A percentile compares a stretch with the other conserved stretches of the same genome.
Evolutionary conservation across 2,113 vertebrate species (phyloP).

Genomic region (Chaetorhynchus papuensis): DNA sequence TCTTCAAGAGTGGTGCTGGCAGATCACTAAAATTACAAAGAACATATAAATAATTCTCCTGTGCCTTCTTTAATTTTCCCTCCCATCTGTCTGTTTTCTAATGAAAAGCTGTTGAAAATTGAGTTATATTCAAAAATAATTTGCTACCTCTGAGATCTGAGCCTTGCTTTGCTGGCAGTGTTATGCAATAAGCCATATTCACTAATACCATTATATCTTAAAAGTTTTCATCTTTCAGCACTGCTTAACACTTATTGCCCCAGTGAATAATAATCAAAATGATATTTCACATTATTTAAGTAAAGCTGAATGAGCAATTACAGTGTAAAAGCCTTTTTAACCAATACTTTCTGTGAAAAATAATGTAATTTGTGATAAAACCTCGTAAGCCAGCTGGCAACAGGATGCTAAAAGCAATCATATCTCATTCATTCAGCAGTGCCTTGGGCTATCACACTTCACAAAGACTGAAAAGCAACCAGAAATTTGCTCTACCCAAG

Average conservation of each 20-base stretch:
- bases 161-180: not conserved
- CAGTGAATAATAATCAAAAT: not conserved
- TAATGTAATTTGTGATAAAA: not conserved
- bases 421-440: not conserved
- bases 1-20: not conserved
- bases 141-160: not conserved
- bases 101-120: constrained; percentile 8
- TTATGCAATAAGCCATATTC: not conserved
- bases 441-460: not conserved
- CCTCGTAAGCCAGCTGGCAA: not conserved
- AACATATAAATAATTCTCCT: not conserved
- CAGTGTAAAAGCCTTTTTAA: not conserved
- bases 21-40: not conserved
- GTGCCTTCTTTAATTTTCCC: not conserved
- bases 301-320: not conserved
- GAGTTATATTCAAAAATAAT: not conserved
- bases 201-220: not conserved
- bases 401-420: not conserved
- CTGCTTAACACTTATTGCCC: not conserved
- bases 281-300: not conserved
- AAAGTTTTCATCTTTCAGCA: not conserved
- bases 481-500: not conserved
- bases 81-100: not conserved
- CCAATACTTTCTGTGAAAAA: not conserved
- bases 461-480: not conserved